phyloP scores from a whole-genome alignment of 2,113 vertebrate species.

The Onychorhynchus coronatus region DNA sequence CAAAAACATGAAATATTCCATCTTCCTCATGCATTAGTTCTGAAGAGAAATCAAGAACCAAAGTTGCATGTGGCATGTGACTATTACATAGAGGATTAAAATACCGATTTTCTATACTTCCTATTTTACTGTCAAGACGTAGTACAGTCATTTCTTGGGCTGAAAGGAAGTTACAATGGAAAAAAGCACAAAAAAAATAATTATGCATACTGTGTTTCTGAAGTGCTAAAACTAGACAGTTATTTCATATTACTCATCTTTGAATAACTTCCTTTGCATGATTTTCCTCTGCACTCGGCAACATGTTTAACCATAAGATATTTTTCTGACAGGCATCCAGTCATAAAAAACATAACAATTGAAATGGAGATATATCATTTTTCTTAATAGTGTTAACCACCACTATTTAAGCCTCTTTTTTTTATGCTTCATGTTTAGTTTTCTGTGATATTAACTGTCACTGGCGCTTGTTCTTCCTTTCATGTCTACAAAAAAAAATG shows the following conservation, averaged over 20 bases:
- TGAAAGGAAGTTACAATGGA: neutral
- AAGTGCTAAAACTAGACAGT: neutral
- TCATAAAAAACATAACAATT: neutral
- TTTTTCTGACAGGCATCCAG: neutral
- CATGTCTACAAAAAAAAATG: neutral
- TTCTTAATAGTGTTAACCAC: neutral
- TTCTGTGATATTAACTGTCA: neutral
- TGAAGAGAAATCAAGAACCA: neutral
- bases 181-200: neutral
- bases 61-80: neutral
- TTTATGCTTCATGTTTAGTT: neutral
- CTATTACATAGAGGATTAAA: neutral
- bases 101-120: neutral
- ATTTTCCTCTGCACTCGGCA: neutral
- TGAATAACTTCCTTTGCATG: neutral
- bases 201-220: neutral
- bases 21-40: neutral
- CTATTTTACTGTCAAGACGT: neutral
- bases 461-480: neutral
- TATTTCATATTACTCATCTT: neutral
- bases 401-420: neutral
- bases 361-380: neutral
- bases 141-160: neutral
- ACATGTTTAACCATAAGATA: neutral
- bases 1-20: neutral